Conservation (phyloP, 92 coral and sea anemone genomes). For the Heteractis magnifica region DNA sequence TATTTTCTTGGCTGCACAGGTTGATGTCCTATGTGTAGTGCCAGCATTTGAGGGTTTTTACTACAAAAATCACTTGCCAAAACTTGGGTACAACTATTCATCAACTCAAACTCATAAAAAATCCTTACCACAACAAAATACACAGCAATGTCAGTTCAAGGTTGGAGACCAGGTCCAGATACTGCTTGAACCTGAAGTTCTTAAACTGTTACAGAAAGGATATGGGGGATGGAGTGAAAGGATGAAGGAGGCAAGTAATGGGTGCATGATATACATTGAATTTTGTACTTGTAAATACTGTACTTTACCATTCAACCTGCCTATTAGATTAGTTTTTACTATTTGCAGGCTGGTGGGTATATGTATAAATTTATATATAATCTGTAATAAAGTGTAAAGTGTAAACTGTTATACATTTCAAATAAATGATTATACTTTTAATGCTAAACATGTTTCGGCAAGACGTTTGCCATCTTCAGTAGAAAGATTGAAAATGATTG, state of each 20-base stretch:
- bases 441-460: no score
- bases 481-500: no score
- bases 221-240: constrained; percentile 80
- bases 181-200: constrained; percentile 25
- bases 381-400: no score
- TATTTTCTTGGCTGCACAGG: constrained; percentile 42
- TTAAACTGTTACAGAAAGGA: constrained; percentile 63
- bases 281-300: no score
- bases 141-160: not conserved
- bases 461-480: no score
- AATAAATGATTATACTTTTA: no score
- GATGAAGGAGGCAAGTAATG: constrained; percentile 65
- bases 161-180: constrained; percentile 32
- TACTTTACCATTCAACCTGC: no score
- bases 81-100: constrained; percentile 34
- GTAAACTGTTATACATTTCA: no score
- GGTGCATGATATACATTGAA: no score
- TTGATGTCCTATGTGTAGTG: constrained; percentile 49
- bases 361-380: no score
- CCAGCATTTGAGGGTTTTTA: constrained; percentile 57
- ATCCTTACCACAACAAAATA: not conserved
- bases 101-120: not conserved
- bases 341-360: no score
- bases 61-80: constrained; percentile 76
- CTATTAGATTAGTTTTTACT: no score